A percentile compares a stretch with the other conserved stretches of the same genome.
These are phyloP conservation scores for Nycticryphes semicollaris DNA, from an alignment of 2,113 vertebrate genomes.

Conservation along the genomic window DNA sequence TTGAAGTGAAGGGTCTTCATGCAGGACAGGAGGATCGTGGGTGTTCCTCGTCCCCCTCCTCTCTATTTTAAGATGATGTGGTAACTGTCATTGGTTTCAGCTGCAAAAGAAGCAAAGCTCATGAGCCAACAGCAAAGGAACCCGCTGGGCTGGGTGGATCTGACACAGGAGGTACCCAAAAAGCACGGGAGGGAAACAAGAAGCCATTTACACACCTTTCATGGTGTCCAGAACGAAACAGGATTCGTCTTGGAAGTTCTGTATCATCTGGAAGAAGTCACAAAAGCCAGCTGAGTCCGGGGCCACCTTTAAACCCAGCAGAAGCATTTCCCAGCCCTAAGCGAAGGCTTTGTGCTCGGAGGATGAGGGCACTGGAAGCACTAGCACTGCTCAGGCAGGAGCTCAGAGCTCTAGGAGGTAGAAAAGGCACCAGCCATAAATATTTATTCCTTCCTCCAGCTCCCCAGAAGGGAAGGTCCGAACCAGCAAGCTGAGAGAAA, in stretches of 20 bases:
- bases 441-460: not conserved
- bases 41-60: not conserved
- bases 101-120: conserved; percentile 69
- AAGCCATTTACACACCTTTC: conserved; percentile 82
- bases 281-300: not conserved
- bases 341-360: rapidly evolving
- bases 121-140: not conserved
- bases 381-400: not conserved
- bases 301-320: too few species aligned
- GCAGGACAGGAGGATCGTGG: not conserved
- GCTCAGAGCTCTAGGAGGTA: not conserved
- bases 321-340: not conserved
- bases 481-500: not conserved
- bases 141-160: not conserved
- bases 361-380: not conserved
- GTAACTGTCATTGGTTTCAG: conserved; percentile 90
- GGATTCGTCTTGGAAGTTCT: conserved; percentile 96
- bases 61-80: conserved; percentile 94
- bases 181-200: rapidly evolving
- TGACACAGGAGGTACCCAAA: not conserved
- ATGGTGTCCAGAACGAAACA: conserved; percentile 97
- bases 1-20: not conserved
- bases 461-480: not conserved
- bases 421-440: not conserved
- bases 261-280: conserved; percentile 87